These are phyloP conservation scores for Agrypnus murinus DNA, from an alignment of 2,888 invertebrate genomes.

Conservation along the genomic window DNA sequence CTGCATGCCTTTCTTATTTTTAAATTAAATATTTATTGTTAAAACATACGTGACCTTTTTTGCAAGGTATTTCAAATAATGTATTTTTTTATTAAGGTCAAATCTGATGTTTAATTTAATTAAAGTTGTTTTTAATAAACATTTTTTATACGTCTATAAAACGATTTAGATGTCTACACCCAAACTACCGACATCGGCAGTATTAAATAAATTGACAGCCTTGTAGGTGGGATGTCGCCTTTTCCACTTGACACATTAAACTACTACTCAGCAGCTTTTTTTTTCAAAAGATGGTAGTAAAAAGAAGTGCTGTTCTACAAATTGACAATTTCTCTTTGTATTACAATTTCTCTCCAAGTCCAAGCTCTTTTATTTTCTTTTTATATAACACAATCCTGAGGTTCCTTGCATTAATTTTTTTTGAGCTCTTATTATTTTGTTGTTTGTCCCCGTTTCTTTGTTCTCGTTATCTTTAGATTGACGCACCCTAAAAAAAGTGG, in stretches of 20 bases:
- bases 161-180: no score
- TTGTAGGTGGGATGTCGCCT: background rate
- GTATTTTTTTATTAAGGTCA: no score
- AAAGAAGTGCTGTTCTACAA: background rate
- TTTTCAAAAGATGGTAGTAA: no score
- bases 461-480: conserved; percentile 4
- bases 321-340: conserved; percentile 12
- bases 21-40: background rate
- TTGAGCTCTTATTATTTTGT: background rate
- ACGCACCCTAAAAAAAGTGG: background rate
- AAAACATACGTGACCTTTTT: conserved; percentile 17
- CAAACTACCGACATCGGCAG: background rate
- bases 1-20: conserved; percentile 15
- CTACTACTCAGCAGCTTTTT: background rate
- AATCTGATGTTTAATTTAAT: no score
- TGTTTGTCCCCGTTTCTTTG: background rate
- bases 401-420: background rate
- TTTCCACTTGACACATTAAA: background rate
- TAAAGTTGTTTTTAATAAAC: no score
- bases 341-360: conserved; percentile 6
- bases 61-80: conserved; percentile 3
- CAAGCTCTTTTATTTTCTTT: conserved; percentile 4
- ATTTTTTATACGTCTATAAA: no score
- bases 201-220: background rate
- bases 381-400: no score